These are phyloP conservation scores for Heterohyrax brucei DNA, from an alignment of 2,797 vertebrate genomes.

Conservation along the genomic window DNA sequence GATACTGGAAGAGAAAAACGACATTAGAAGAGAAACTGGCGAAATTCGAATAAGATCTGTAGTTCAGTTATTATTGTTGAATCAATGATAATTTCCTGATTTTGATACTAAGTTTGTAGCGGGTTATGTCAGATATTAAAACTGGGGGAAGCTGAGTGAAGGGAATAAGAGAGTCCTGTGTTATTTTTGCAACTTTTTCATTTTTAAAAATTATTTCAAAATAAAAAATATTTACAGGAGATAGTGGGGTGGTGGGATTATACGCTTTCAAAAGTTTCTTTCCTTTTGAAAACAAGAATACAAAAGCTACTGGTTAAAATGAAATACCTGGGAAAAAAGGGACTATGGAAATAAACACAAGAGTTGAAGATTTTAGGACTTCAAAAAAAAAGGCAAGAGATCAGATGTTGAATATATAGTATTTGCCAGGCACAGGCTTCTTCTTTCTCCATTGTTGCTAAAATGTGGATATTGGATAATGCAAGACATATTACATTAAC, in stretches of 20 bases:
- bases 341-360: not conserved
- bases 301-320: not conserved
- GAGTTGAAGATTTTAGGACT: conserved; percentile 36
- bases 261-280: not conserved
- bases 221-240: conserved; percentile 19
- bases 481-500: no score
- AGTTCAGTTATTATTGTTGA: not conserved
- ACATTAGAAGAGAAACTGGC: not conserved
- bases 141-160: not conserved
- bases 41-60: not conserved
- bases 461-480: not conserved
- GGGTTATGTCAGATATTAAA: conserved; percentile 16
- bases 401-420: not conserved
- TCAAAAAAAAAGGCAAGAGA: not conserved
- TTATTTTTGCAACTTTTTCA: conserved; percentile 11
- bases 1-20: not conserved
- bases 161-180: not conserved
- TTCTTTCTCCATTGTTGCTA: not conserved
- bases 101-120: not conserved
- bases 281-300: conserved; percentile 19
- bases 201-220: conserved; percentile 57
- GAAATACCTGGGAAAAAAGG: not conserved
- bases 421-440: not conserved
- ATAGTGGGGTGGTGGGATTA: not conserved
- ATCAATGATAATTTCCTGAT: not conserved